Base-by-base conservation (phyloP, 1,140 invertebrate species). In the Eumaeus atala region DNA sequence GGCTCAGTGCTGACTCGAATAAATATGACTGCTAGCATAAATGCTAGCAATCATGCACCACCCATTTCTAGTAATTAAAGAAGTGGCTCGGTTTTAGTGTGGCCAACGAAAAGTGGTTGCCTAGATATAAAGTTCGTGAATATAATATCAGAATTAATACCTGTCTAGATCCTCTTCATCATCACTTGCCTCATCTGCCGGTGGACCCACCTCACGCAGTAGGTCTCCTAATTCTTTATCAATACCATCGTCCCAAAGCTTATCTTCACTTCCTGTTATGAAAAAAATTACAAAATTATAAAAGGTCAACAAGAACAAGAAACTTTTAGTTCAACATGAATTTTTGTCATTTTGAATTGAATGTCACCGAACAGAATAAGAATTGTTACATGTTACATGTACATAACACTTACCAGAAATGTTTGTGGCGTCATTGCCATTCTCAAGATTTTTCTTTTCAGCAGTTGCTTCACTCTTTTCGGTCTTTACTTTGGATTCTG, bases 191-290 rank as follows among this genome's bases (percentile, higher is more conserved):
- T 92, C 92, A 57, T 89, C 88, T 9, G 80, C 87, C 2, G 90
- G 84, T 1, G 88, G 87, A 56, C 91, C 91, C 17, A 90, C 90
- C 77, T 93, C 91, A 35, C 90, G 87, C 5, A 93, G 74, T 17
- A 93, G 82, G 61, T 93, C 92, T 1, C 91, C 92, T 47, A 94
- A 85, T 74, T 93, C 92, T 73, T 94, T 93, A 66, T 94, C 92
- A 8, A 93, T 92, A 76, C 93, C 92, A 14, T 44, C 35, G 8
- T 91, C 92, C 92, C 92, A 93, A 7, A 92, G 59, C 66, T 92
- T 92, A 59, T 93, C 91, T 67, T 92, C 91, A 48, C 88, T 91
- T 0, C 82, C 88, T 64, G 88, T 83, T 62, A 57, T 44, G 34
- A 56, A 48, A 55, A 37, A 49, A n/a, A n/a, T n/a, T n/a, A n/a